phyloP scores from a whole-genome alignment of 1,140 invertebrate genomes.

The Caerostris darwini region DNA sequence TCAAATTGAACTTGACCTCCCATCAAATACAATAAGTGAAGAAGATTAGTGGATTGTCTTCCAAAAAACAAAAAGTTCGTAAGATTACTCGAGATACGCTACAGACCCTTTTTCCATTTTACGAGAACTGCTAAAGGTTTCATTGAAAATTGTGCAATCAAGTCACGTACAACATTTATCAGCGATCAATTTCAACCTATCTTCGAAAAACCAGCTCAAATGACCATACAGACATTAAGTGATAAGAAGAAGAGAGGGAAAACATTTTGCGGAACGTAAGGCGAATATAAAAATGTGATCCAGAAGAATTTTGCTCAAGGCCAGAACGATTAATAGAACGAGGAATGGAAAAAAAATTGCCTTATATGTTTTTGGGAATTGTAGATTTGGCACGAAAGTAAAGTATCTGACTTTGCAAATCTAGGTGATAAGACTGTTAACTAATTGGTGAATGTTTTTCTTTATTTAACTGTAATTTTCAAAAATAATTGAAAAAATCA shows the following conservation, averaged over 20 bases:
- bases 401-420: background rate
- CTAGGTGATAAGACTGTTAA: background rate
- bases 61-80: background rate
- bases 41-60: background rate
- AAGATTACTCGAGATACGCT: background rate
- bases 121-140: slow-evolving; percentile 16
- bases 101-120: background rate
- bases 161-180: slow-evolving; percentile 46
- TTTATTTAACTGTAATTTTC: background rate
- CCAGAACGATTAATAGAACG: background rate
- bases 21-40: background rate
- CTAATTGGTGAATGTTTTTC: background rate
- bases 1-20: background rate
- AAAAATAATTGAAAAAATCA: background rate
- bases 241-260: background rate
- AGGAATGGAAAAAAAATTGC: background rate
- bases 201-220: background rate
- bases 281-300: slow-evolving; percentile 32
- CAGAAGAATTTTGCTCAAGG: background rate
- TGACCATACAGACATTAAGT: slow-evolving; percentile 37
- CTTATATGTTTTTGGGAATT: background rate
- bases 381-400: background rate
- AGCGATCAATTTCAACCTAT: slow-evolving; percentile 51
- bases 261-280: slow-evolving; percentile 9
- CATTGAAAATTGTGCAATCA: slow-evolving; percentile 49